Evolutionary conservation across 2,888 invertebrate genomes (phyloP), one percentile per base, ranked within the genome.

Genomic region (Phania funesta): DNA sequence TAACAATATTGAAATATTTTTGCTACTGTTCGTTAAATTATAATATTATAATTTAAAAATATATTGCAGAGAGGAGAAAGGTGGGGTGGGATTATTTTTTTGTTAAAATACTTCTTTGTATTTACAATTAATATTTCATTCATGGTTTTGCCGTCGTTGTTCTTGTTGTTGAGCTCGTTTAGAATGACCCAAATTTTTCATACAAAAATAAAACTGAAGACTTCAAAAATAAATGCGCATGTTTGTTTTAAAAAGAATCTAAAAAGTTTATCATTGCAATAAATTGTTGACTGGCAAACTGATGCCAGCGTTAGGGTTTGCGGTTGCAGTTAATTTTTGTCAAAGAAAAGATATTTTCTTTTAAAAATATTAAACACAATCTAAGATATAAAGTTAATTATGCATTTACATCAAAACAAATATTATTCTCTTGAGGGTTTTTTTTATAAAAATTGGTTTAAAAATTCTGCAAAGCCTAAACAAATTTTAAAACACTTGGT

Each of bases 101-200:
- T 16, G 41, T 4, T 41, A 48, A 41, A 35, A 50, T 13, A 46
- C 26, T 52, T 60, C 13, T 60, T 64, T 65, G n/a, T 41, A 22
- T 41, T 50, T 24, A 32, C 50, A 52, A 76, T 62, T 58, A 29
- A 67, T 67, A 60, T 67, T 67, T 50, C 32, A 52, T 67, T 60
- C 44, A 60, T 44, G 38, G 26, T 41, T 44, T 24, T 44, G 11
- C 50, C 29, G 20, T 29, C 62, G 50, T 24, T 16, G 13, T 3
- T 24, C 24, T 35, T 68, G 26, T 13, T 65, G 41, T 44, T 65
- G 56, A 38, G 16, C n/a, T 18, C 65, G 8, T 67, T 67, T 46
- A 32, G 60, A 60, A 46, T 76, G 76, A 76, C 76, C 76, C 76
- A 76, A 76, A 68, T 76, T 68, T 62, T 68, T 52, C 22, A 52